Evolutionary conservation across 2,797 vertebrate genomes (phyloP), one percentile per base, ranked within the genome.

Genomic region (Taeniopygia guttata): DNA sequence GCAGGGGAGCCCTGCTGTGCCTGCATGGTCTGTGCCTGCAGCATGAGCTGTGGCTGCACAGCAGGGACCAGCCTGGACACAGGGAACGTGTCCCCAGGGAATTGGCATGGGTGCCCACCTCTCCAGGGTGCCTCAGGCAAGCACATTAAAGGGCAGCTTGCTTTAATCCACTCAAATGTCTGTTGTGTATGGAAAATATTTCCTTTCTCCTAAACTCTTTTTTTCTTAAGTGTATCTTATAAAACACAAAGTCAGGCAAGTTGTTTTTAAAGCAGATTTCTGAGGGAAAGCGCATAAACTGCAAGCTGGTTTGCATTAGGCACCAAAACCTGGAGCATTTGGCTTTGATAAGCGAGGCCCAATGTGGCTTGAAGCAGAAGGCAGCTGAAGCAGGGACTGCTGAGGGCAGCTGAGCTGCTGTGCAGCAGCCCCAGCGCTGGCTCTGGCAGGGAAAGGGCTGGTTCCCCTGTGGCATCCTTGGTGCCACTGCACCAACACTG

Each of bases 261-360:
- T 59, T 94, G 73, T 52, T 94, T 83, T 74, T 32, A 38, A 36
- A 82, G 42, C 52, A 58, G 29, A 63, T 93, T 90, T 83, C 60
- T 83, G 34, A 51, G 64, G 46, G 49, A 56, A 82, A 66, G 45
- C 83, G 58, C 40, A 48, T 23, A 30, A 74, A 32, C 45, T 40
- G 26, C 43, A n/a, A 80, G 45, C 45, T 92, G 91, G 8, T 84
- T 77, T 81, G 64, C 60, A 80, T 93, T 88, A 92, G 69, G 12
- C 46, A 55, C 34, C 56, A 55, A 59, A 72, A 83, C 64, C 80
- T 84, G 87, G 21, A 88, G 73, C 90, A 81, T 90, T 88, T 90
- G 93, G 77, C 73, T 84, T 90, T 70, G 63, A 49, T 90, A 59
- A 76, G 26, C 0, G 1, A 15, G 52, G 62, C 42, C 32, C 46